These are phyloP conservation scores for Eudasyphora cyanicolor DNA, from an alignment of 2,888 invertebrate genomes.

Conservation along the genomic window DNA sequence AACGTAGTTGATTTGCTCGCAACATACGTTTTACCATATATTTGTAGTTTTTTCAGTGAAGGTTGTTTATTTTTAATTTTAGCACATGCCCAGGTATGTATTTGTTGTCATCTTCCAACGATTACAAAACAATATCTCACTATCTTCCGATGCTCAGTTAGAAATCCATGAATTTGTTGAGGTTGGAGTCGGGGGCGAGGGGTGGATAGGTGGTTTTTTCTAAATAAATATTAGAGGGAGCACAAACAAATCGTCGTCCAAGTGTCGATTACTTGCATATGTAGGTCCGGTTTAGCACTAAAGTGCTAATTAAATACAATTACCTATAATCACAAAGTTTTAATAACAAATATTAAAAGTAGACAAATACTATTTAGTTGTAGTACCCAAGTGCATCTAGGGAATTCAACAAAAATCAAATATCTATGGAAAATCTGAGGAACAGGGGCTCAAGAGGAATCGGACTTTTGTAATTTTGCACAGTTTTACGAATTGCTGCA, in stretches of 20 bases:
- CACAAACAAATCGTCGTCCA: background rate
- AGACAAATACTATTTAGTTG: background rate
- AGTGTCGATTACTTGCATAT: slow-evolving; percentile 21
- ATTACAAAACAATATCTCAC: background rate
- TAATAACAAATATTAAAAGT: background rate
- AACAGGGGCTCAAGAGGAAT: background rate
- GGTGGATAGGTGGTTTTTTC: background rate
- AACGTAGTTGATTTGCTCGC: background rate
- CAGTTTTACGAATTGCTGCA: background rate
- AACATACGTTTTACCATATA: background rate
- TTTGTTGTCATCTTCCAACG: background rate
- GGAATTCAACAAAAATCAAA: background rate
- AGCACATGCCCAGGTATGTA: background rate
- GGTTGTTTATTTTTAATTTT: background rate
- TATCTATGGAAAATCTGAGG: background rate
- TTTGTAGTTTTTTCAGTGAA: background rate
- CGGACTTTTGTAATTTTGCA: background rate
- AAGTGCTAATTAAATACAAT: slow-evolving; percentile 72
- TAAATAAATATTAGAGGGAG: background rate
- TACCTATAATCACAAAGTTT: background rate
- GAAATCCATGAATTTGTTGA: background rate
- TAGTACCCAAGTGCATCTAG: background rate
- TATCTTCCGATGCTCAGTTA: background rate
- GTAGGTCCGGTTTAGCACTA: slow-evolving; percentile 72
- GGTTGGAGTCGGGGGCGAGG: background rate